Evolutionary conservation across 2,113 vertebrate species (phyloP).

Genomic region (Columba livia): DNA sequence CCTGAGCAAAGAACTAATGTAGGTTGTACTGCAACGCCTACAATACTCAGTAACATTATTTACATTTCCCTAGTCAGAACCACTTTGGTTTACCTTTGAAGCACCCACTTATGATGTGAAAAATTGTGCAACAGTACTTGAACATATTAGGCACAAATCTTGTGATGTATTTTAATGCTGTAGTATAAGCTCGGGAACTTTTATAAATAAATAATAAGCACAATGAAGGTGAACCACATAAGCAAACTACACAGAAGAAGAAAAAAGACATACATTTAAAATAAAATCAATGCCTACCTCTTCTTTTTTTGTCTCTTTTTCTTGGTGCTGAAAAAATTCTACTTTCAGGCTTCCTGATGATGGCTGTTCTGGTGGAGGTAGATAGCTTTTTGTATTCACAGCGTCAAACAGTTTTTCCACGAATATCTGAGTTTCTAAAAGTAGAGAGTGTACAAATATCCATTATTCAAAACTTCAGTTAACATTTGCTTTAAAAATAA

Average conservation of each 20-base stretch:
- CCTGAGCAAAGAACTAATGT: background rate
- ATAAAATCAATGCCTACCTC: slow-evolving; percentile 68
- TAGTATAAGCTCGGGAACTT: background rate
- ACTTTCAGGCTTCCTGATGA: slow-evolving; percentile 81
- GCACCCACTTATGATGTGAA: background rate
- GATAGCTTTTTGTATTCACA: slow-evolving; percentile 93
- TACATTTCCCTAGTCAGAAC: background rate
- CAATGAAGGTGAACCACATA: background rate
- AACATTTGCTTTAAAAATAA: background rate
- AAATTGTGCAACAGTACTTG: background rate
- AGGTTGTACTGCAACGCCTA: background rate
- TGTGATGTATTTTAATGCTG: background rate
- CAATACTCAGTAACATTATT: background rate
- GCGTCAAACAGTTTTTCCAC: slow-evolving; percentile 98
- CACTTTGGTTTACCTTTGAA: background rate
- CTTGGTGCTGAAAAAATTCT: slow-evolving; percentile 84
- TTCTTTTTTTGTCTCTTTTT: slow-evolving; percentile 94
- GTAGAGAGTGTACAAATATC: background rate
- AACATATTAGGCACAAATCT: background rate
- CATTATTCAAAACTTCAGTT: background rate
- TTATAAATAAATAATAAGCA: background rate
- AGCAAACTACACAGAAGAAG: background rate
- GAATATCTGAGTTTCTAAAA: slow-evolving; percentile 93
- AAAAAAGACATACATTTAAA: background rate
- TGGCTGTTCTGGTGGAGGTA: slow-evolving; percentile 88